phyloP scores from a whole-genome alignment of 2,888 invertebrate genomes.

The Cephus sareptanus region DNA sequence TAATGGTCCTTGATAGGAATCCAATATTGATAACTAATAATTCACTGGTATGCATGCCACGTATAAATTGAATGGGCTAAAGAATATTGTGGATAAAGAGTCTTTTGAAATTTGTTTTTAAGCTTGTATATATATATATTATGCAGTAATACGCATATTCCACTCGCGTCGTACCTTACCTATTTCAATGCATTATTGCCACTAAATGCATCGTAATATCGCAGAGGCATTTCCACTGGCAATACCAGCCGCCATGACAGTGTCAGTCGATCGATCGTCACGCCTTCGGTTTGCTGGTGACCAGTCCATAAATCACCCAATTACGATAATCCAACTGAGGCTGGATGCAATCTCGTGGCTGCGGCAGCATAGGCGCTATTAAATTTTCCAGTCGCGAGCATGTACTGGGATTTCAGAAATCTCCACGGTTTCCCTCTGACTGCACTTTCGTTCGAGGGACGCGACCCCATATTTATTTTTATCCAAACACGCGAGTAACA shows the following conservation, averaged over 20 bases:
- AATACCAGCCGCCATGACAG: background rate
- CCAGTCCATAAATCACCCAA: conserved; percentile 36
- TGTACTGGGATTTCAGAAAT: background rate
- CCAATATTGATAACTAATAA: background rate
- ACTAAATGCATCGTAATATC: background rate
- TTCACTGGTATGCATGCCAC: background rate
- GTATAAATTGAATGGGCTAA: background rate
- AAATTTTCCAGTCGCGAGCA: background rate
- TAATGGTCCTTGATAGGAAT: background rate
- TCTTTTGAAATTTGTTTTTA: background rate
- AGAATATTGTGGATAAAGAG: background rate
- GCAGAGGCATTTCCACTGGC: background rate
- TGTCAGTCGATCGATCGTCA: background rate
- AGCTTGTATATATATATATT: background rate
- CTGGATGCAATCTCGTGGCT: background rate
- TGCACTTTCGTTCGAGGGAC: background rate
- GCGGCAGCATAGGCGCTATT: background rate
- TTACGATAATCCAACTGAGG: conserved; percentile 32
- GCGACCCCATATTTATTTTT: background rate
- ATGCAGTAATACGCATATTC: background rate
- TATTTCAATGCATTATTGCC: background rate
- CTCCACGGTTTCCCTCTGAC: background rate
- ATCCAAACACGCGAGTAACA: background rate
- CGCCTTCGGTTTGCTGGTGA: background rate
- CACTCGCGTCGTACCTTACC: background rate